Evolutionary conservation across 2,113 vertebrate genomes (phyloP), one percentile per base, ranked within the genome.

Genomic region (Austrofundulus limnaeus): DNA sequence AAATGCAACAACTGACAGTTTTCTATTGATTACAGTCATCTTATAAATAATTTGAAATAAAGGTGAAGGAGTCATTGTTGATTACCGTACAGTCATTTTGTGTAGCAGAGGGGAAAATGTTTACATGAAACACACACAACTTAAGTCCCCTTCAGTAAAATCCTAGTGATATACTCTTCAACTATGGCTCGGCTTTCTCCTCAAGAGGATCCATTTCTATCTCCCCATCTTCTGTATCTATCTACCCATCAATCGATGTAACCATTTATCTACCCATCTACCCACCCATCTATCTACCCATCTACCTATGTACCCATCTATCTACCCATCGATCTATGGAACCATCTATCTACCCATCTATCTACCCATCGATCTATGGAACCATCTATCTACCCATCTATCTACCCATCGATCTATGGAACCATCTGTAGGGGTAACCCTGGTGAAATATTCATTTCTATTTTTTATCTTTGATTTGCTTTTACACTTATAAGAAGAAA

Each of bases 161-260:
- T 70, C 83, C 65, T 66, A 17, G 41, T 75, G 77, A n/a, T n/a
- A n/a, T n/a, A n/a, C n/a, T n/a, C n/a, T 72, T 20, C 68, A 55
- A 61, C 59, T 70, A 47, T 51, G 75, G 66, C 60, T 65, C 63
- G 49, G 74, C 69, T 81, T 60, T 70, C 19, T 24, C 56, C 81
- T 56, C 58, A 45, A 48, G 81, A 79, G 72, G 50, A 75, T 43
- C 48, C 0, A 77, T 84, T 85, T 84, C 77, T n/a, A 80, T 88
- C 83, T 48, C 50, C 24, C 59, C 39, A 61, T 68, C 77, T 85
- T 74, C 80, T 58, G 61, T 77, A 74, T 75, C 52, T 19, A 25
- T 63, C 28, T 28, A 28, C 7, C 28, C 7, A 28, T 28, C 28
- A 4, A 28, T 28, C 28, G 3, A 28, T 28, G 3, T 28, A 28